Percentiles rank a stretch among this genome's conserved stretches.
Conservation (phyloP, 2,888 invertebrate species). For the Onchidella celtica region DNA sequence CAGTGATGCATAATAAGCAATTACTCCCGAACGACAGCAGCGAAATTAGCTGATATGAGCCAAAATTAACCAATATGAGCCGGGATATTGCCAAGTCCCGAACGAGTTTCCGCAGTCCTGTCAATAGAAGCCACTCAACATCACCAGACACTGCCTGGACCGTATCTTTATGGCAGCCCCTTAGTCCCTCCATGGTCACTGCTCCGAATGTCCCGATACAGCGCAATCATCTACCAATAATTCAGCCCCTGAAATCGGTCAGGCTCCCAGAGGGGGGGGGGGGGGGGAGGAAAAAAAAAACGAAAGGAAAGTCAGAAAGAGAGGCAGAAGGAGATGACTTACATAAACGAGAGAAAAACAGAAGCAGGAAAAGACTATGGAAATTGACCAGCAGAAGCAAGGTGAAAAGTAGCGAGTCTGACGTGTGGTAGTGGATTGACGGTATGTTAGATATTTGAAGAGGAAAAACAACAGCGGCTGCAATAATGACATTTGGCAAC, state of each 20-base stretch:
- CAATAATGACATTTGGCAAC: too few species aligned
- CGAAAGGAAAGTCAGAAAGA: not conserved
- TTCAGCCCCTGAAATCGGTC: not conserved
- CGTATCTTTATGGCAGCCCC: not conserved
- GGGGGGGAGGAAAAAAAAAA: not conserved
- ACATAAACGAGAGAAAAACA: too few species aligned
- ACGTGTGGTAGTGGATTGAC: too few species aligned
- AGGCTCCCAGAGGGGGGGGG: not conserved
- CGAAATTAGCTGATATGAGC: constrained; percentile 1
- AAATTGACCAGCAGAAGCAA: too few species aligned
- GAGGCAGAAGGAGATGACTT: not conserved
- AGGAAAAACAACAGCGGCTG: too few species aligned
- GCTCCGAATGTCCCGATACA: not conserved
- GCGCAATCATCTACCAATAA: not conserved
- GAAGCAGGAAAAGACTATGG: too few species aligned
- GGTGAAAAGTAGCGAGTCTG: too few species aligned
- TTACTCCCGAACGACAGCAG: not conserved
- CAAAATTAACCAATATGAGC: constrained; percentile 20
- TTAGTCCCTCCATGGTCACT: not conserved
- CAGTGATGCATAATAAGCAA: constrained; percentile 1
- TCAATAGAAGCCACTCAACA: constrained; percentile 18
- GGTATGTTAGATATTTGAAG: too few species aligned
- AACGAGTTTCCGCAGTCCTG: constrained; percentile 24
- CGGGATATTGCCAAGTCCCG: constrained; percentile 27
- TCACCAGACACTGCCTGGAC: constrained; percentile 15